phyloP scores from a whole-genome alignment of 1,140 invertebrate species.

The Thaumatotibia leucotreta region DNA sequence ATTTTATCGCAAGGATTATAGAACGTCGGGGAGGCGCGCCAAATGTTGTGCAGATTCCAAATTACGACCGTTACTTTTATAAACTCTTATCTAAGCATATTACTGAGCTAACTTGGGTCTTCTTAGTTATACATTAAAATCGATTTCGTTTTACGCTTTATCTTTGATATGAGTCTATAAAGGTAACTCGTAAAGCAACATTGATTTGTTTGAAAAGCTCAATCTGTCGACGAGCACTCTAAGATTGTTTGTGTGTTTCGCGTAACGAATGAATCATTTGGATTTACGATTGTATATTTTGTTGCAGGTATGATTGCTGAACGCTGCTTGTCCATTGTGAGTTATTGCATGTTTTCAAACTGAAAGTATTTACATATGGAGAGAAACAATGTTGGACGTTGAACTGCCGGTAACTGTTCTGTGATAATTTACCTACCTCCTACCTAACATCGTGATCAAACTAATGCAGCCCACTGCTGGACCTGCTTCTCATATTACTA shows the following conservation, averaged over 20 bases:
- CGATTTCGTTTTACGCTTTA: not conserved
- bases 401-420: too few species aligned
- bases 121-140: not conserved
- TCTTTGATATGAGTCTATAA: not conserved
- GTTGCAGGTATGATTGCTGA: conserved; percentile 29
- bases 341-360: not conserved
- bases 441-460: too few species aligned
- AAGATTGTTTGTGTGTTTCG: not conserved
- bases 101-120: not conserved
- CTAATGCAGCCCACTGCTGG: too few species aligned
- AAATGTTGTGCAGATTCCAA: conserved; percentile 3
- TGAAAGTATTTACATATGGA: not conserved
- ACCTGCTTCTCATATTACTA: too few species aligned
- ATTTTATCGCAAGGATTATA: conserved; percentile 14
- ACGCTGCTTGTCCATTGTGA: conserved; percentile 3
- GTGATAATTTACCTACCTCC: too few species aligned
- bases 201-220: not conserved
- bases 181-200: not conserved
- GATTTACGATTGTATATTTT: conserved; percentile 20
- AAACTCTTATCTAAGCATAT: not conserved
- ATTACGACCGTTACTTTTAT: not conserved
- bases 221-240: not conserved
- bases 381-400: too few species aligned
- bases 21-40: conserved; percentile 1
- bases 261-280: not conserved